A percentile compares a stretch with the other conserved stretches of the same genome.
phyloP scores from a whole-genome alignment of 2,113 vertebrate genomes.

The Cyprinodon variegatus region DNA sequence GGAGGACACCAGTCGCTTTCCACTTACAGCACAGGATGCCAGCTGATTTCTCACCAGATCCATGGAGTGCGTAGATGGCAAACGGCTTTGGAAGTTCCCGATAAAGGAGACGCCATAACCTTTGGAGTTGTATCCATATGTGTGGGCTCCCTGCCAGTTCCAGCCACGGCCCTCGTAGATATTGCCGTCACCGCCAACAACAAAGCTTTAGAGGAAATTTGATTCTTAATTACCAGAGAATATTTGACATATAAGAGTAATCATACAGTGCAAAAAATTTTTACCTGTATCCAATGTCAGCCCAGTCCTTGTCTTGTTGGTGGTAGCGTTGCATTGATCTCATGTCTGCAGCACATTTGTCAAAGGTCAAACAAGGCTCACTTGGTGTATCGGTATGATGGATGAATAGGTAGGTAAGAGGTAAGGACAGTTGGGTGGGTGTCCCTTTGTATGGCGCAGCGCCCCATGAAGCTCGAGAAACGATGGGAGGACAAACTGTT shows the following conservation, averaged over 20 bases:
- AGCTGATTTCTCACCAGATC: conserved; percentile 79
- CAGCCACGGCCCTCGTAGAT: conserved; percentile 91
- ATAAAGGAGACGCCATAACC: conserved; percentile 87
- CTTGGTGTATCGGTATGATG: conserved; percentile 86
- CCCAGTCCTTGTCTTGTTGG: conserved; percentile 83
- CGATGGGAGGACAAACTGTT: conserved; percentile 86
- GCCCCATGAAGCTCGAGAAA: conserved; percentile 88
- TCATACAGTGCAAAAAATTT: fast-evolving
- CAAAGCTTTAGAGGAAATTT: conserved; percentile 78
- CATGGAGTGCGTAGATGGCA: conserved; percentile 74
- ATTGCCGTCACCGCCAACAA: conserved; percentile 87
- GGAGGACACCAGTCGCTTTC: conserved; percentile 57
- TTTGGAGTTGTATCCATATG: conserved; percentile 82
- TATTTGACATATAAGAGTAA: too few relatives aligned
- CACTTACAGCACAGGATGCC: conserved; percentile 75
- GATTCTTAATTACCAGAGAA: not conserved
- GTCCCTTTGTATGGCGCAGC: conserved; percentile 83
- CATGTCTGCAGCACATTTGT: conserved; percentile 81
- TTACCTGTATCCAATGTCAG: conserved; percentile 92
- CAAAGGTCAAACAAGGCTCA: conserved; percentile 80
- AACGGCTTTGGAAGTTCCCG: conserved; percentile 79
- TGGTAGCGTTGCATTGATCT: conserved; percentile 89
- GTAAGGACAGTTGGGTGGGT: conserved; percentile 75
- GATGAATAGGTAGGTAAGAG: conserved; percentile 84
- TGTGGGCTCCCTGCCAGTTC: conserved; percentile 88